Base-by-base conservation (phyloP, 2,888 invertebrate species). In the Pristionchus maxplancki region DNA sequence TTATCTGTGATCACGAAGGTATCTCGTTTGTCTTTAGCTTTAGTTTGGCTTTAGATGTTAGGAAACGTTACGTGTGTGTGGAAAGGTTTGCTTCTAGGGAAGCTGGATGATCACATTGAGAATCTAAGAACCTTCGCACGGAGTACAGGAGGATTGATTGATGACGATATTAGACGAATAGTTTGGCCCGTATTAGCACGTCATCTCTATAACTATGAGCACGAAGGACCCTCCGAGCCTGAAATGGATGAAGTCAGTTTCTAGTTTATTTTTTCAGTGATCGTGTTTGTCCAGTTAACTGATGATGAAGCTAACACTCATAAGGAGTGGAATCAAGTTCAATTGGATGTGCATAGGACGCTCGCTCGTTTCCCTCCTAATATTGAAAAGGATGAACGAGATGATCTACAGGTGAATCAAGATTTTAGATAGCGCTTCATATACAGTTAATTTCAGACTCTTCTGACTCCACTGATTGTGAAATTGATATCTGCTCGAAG, bases 261-360 rank as follows among this genome's bases (percentile, higher is more conserved):
- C n/a, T 34, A 11, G 48, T 34, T 50, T 15, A 50, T 31, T 28
- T 44, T n/a, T 24, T 28, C 40, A 86, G 15, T 20, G 31, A 48
- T 44, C 11, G 11, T 87, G 13, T n/a, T 40, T n/a, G 15, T 48
- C 48, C 28, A 88, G 88, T 40, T 88, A 31, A 44, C 53, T 9
- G 81, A 78, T 24, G 58, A 58, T 53, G 88, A 88, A 20, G 78
- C 58, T 9, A 53, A 88, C n/a, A 62, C 88, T 53, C 88, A 88
- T 28, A 53, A 58, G 40, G 88, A 88, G 31, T 88, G 88, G 88
- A 88, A 88, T 87, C 81, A 90, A 89, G 94, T 94, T 24, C 93
- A 94, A 84, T 88, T 95, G 89, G 95, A 95, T 89, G 95, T 95
- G 13, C 90, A 93, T 71, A 89, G 95, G 44, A 94, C 94, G 8